These are phyloP conservation scores for Tylochromis polylepis DNA, from an alignment of 2,113 vertebrate genomes.

Conservation along the genomic window DNA sequence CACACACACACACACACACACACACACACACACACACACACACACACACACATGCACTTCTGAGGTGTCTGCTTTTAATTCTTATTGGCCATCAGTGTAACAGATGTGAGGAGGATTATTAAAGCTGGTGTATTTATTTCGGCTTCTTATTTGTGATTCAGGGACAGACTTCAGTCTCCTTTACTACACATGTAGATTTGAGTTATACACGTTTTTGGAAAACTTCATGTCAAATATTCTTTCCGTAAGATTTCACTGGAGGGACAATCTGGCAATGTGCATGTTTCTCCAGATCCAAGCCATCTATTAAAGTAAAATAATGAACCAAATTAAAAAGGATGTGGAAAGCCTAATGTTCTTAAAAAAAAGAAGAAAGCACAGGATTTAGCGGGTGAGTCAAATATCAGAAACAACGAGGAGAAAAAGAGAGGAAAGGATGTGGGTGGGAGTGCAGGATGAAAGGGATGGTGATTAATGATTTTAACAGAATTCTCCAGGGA, in stretches of 20 bases:
- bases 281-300: background rate
- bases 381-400: constrained; percentile 9
- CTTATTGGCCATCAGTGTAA: background rate
- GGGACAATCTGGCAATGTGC: background rate
- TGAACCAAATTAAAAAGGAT: background rate
- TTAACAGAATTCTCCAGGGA: background rate
- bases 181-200: background rate
- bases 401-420: constrained; percentile 3
- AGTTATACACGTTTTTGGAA: background rate
- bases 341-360: constrained; percentile 6
- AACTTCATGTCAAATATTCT: background rate
- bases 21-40: too few relatives aligned
- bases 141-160: background rate
- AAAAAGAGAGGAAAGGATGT: constrained; percentile 19
- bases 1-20: background rate
- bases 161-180: background rate
- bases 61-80: background rate
- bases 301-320: background rate
- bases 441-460: constrained; percentile 24
- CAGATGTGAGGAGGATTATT: background rate
- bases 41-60: background rate
- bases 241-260: background rate
- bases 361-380: background rate
- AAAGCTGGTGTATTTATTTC: background rate
- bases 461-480: constrained; percentile 23